These are phyloP conservation scores for Lasioglossum oenotherae DNA, from an alignment of 2,888 invertebrate species.

Conservation along the genomic window DNA sequence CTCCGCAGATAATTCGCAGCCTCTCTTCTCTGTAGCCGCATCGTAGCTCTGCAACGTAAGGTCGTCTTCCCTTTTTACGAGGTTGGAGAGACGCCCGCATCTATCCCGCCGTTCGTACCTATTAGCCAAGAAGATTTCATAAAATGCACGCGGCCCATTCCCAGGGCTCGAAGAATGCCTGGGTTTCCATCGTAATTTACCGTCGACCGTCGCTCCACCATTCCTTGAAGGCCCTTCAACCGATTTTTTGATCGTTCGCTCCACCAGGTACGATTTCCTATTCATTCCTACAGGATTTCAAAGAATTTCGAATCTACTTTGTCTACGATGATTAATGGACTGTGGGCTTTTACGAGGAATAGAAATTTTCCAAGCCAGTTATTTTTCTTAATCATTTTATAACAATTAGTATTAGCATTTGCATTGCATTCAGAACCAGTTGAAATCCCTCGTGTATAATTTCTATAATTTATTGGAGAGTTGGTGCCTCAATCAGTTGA, in stretches of 20 bases:
- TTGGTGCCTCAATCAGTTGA: background rate
- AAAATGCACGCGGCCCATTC: slow-evolving; percentile 51
- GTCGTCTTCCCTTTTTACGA: slow-evolving; percentile 54
- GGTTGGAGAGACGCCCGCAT: slow-evolving; percentile 50
- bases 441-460: background rate
- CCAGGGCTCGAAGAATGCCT: slow-evolving; percentile 29
- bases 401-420: background rate
- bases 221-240: background rate
- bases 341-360: background rate
- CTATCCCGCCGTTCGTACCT: slow-evolving; percentile 39
- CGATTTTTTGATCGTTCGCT: background rate
- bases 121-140: slow-evolving; percentile 59
- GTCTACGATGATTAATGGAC: background rate
- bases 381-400: background rate
- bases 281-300: background rate
- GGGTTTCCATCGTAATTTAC: slow-evolving; percentile 36
- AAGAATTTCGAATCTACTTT: background rate
- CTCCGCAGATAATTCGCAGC: slow-evolving; percentile 42
- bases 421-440: too few species aligned
- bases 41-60: slow-evolving; percentile 25
- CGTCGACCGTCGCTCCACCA: background rate
- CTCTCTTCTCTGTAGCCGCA: background rate
- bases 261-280: background rate
- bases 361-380: too few species aligned
- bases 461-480: background rate